Conservation (phyloP, 2,888 invertebrate genomes). For the Coelopa pilipes region DNA sequence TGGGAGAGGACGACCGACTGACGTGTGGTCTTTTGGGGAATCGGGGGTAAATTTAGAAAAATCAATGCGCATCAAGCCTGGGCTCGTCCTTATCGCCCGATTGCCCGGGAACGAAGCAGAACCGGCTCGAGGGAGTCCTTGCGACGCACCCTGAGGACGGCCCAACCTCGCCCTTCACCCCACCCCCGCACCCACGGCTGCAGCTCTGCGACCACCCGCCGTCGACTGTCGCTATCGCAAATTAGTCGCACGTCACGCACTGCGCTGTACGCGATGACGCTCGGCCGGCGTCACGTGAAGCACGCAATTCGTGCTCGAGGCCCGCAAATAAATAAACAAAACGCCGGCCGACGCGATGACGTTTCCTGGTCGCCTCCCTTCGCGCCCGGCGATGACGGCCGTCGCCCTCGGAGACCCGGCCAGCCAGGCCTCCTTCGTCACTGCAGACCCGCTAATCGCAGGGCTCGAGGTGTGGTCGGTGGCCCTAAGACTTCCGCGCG, state of each 20-base stretch:
- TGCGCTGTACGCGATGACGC: neutral
- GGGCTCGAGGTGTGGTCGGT: neutral
- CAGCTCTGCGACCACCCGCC: too few species aligned
- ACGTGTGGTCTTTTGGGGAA: too few species aligned
- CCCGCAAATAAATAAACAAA: slow-evolving; percentile 17
- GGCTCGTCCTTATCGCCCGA: too few species aligned
- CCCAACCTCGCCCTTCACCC: too few species aligned
- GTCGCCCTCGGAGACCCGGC: neutral
- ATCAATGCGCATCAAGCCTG: too few species aligned
- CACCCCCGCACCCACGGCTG: neutral
- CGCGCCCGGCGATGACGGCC: too few species aligned
- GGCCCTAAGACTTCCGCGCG: neutral
- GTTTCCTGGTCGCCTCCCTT: neutral
- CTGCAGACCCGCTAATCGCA: slow-evolving; percentile 21
- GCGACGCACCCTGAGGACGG: neutral
- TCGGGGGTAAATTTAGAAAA: too few species aligned
- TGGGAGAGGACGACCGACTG: too few species aligned
- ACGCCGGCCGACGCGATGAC: neutral
- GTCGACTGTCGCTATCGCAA: too few species aligned
- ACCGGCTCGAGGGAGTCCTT: neutral
- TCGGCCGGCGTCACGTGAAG: slow-evolving; percentile 6
- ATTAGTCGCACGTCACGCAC: slow-evolving; percentile 5
- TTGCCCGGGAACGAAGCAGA: too few species aligned
- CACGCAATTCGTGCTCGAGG: slow-evolving; percentile 15
- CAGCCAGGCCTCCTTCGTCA: too few species aligned